These are phyloP conservation scores for Orchesellides sinensis DNA, from an alignment of 2,888 invertebrate genomes.

Conservation along the genomic window DNA sequence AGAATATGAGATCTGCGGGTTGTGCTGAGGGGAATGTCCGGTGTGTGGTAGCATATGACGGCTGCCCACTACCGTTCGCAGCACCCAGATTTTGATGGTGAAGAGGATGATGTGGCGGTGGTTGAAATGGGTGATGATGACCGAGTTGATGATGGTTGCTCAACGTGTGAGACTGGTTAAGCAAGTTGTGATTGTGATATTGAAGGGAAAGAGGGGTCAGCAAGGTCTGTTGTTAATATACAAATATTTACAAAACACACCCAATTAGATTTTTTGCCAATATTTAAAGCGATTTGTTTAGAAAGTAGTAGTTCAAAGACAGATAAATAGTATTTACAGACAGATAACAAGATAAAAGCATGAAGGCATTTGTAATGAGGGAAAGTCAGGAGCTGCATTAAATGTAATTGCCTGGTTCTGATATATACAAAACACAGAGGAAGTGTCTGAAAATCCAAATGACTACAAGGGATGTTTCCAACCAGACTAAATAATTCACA, in stretches of 20 bases:
- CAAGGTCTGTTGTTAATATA: constrained; percentile 73
- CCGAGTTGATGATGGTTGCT: constrained; percentile 62
- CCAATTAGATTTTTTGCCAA: constrained; percentile 62
- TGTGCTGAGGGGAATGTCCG: constrained; percentile 74
- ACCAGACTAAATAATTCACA: no score
- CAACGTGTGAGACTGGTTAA: constrained; percentile 66
- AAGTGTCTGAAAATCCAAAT: no score
- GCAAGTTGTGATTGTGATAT: constrained; percentile 72
- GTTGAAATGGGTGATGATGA: constrained; percentile 69
- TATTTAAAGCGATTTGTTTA: no score
- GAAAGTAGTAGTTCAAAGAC: no score
- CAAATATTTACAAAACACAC: constrained; percentile 71
- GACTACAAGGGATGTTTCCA: no score
- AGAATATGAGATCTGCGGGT: constrained; percentile 72
- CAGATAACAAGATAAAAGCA: no score
- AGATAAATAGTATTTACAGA: no score
- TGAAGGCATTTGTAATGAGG: no score
- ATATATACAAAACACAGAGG: no score
- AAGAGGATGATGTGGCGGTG: constrained; percentile 69
- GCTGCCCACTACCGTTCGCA: constrained; percentile 66
- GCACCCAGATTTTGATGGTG: constrained; percentile 48
- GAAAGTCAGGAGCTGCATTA: no score
- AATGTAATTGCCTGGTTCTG: no score
- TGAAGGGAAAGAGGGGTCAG: constrained; percentile 75
- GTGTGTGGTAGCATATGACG: constrained; percentile 71